Conservation (phyloP, 2,113 vertebrate genomes). For the Trematomus loennbergii region DNA sequence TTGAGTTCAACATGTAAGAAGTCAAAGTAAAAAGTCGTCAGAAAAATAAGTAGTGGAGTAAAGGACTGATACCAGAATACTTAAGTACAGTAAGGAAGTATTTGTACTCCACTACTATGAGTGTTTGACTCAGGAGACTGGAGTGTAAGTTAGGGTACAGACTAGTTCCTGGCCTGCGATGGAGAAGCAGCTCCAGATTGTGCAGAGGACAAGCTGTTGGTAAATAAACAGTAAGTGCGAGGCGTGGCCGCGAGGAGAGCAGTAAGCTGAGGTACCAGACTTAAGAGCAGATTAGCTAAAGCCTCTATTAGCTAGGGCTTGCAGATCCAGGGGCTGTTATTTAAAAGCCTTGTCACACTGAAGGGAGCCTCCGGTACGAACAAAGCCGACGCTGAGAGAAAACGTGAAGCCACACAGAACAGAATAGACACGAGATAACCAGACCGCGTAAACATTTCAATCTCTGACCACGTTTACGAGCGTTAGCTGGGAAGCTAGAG, state of each 20-base stretch:
- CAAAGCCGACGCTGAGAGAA: constrained; percentile 14
- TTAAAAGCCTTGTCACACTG: constrained; percentile 71
- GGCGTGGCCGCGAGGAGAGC: constrained; percentile 69
- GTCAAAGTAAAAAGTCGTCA: too few relatives aligned
- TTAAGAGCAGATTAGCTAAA: constrained; percentile 87
- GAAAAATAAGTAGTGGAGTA: too few relatives aligned
- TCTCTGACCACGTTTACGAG: constrained; percentile 24
- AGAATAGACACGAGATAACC: not conserved
- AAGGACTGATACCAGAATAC: too few relatives aligned
- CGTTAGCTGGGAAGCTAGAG: constrained; percentile 13
- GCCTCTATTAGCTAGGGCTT: constrained; percentile 85
- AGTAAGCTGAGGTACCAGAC: constrained; percentile 79
- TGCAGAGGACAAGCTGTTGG: constrained; percentile 66
- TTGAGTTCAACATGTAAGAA: too few relatives aligned
- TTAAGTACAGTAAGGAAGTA: too few relatives aligned
- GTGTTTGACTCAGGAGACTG: not conserved
- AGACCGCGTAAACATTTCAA: constrained; percentile 16
- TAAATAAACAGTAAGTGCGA: constrained; percentile 85
- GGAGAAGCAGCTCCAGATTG: constrained; percentile 33
- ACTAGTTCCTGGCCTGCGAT: not conserved
- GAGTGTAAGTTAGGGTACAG: constrained; percentile 9
- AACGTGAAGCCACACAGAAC: constrained; percentile 3
- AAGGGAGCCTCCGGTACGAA: constrained; percentile 36
- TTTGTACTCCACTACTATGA: too few relatives aligned
- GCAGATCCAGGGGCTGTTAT: constrained; percentile 80